Evolutionary conservation across 1,140 invertebrate species (phyloP).

Genomic region (Drosophila kohkoa): DNA sequence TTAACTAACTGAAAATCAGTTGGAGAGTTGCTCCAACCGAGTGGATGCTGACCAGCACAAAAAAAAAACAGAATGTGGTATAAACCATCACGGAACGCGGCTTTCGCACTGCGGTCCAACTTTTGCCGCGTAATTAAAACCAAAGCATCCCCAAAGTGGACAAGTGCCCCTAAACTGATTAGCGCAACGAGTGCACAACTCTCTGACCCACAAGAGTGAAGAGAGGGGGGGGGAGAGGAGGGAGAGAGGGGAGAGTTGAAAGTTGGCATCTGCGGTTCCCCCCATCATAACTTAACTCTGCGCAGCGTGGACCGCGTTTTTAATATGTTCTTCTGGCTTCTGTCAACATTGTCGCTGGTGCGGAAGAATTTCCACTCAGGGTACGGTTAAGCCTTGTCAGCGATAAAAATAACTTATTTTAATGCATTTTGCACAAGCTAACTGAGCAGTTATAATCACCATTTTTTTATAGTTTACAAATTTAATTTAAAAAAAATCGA

Average conservation of each 20-base stretch:
- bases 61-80: background rate
- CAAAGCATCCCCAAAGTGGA: constrained; percentile 80
- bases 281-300: constrained; percentile 24
- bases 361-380: background rate
- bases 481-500: too few species aligned
- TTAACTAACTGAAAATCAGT: constrained; percentile 71
- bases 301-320: constrained; percentile 19
- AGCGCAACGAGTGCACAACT: constrained; percentile 57
- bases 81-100: constrained; percentile 9
- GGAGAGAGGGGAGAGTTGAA: background rate
- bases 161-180: constrained; percentile 80
- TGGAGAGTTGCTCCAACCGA: constrained; percentile 20
- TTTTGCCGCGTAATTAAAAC: constrained; percentile 81
- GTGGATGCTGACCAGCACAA: constrained; percentile 11
- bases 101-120: constrained; percentile 58
- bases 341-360: constrained; percentile 29
- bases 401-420: constrained; percentile 9
- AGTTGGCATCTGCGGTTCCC: too few species aligned
- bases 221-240: too few species aligned
- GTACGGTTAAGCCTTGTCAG: constrained; percentile 1
- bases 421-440: background rate
- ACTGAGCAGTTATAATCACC: background rate
- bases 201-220: background rate
- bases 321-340: constrained; percentile 33
- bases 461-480: too few species aligned